Percentiles rank a stretch among this genome's conserved stretches.
These are phyloP conservation scores for Oryzias celebensis DNA, from an alignment of 2,113 vertebrate species.

Conservation along the genomic window DNA sequence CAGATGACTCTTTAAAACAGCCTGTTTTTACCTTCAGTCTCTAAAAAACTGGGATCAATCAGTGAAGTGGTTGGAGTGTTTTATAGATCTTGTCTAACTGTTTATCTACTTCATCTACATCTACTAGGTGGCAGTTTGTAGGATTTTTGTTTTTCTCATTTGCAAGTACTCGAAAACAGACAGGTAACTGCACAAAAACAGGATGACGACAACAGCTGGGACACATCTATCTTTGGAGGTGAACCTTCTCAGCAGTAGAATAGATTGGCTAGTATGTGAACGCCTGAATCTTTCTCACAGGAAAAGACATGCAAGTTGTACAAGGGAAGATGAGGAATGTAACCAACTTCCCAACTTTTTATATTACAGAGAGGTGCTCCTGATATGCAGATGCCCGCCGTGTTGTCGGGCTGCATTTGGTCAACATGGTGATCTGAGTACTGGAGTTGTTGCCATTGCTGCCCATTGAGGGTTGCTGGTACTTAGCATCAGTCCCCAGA, in stretches of 20 bases:
- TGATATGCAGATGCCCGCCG: slow-evolving; percentile 83
- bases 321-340: slow-evolving; percentile 2
- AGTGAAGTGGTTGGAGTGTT: slow-evolving; percentile 44
- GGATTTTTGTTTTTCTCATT: no score
- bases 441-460: slow-evolving; percentile 92
- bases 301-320: no score
- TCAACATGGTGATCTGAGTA: slow-evolving; percentile 94
- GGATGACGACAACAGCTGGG: no score
- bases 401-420: slow-evolving; percentile 86
- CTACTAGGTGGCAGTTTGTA: no score
- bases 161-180: no score
- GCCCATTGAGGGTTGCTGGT: slow-evolving; percentile 86
- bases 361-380: slow-evolving; percentile 85
- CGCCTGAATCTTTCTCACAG: no score
- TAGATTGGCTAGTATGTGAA: no score
- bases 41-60: slow-evolving; percentile 31
- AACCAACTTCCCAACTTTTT: slow-evolving; percentile 13
- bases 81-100: slow-evolving; percentile 1
- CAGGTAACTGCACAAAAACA: no score
- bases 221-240: no score
- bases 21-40: not conserved
- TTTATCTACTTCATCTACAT: no score
- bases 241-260: no score
- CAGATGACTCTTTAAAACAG: slow-evolving; percentile 6
- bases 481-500: slow-evolving; percentile 84